Evolutionary conservation across 2,888 invertebrate species (phyloP).

Genomic region (Chironomus riparius): DNA sequence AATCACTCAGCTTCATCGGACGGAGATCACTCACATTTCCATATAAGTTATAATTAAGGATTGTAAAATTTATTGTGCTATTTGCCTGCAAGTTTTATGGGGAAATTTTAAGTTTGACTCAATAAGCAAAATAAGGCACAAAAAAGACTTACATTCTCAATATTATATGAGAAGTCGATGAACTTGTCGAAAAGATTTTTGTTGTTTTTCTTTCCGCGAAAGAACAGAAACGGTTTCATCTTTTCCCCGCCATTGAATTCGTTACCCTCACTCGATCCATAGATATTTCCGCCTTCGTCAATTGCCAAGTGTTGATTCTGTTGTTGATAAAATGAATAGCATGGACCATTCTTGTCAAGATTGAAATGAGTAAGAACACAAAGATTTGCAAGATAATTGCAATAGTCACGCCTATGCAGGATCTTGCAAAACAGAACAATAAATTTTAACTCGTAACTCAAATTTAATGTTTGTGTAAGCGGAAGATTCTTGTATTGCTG

Average conservation of each 20-base stretch:
- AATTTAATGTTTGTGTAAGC: conserved; percentile 25
- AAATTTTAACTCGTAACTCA: conserved; percentile 36
- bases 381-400: conserved; percentile 58
- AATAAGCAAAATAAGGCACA: no score
- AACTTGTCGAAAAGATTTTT: conserved; percentile 30
- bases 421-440: conserved; percentile 40
- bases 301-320: conserved; percentile 31
- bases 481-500: neutral
- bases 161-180: conserved; percentile 29
- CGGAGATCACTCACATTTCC: conserved; percentile 23
- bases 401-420: conserved; percentile 46
- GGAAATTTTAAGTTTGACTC: no score
- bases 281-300: neutral
- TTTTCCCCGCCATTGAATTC: conserved; percentile 33
- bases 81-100: neutral
- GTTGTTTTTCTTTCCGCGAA: conserved; percentile 35
- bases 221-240: conserved; percentile 39
- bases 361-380: conserved; percentile 52
- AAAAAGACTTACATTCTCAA: conserved; percentile 23
- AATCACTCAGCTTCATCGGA: conserved; percentile 20
- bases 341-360: conserved; percentile 45
- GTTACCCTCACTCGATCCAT: neutral
- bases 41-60: conserved; percentile 21
- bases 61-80: conserved; percentile 18
- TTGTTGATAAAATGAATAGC: conserved; percentile 38